These are phyloP conservation scores for Leptopilina boulardi DNA, from an alignment of 1,140 invertebrate species.

Conservation along the genomic window DNA sequence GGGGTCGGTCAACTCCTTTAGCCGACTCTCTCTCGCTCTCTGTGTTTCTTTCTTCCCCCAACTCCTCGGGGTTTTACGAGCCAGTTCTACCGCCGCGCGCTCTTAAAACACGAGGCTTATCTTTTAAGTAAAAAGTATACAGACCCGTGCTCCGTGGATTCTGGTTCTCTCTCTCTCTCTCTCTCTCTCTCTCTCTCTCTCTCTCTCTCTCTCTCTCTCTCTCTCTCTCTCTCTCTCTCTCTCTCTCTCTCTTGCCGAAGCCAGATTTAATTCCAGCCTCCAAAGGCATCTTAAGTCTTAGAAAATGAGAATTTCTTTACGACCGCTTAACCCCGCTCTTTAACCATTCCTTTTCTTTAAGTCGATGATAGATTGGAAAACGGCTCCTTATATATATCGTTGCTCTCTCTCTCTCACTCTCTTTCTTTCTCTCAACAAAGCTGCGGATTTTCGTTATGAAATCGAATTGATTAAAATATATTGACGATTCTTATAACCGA, in stretches of 20 bases:
- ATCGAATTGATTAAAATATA: constrained; percentile 12
- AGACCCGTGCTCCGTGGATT: constrained; percentile 52
- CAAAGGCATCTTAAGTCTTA: constrained; percentile 32
- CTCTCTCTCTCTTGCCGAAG: constrained; percentile 48
- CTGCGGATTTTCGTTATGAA: background rate
- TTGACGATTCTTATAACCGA: background rate
- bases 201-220: constrained; percentile 53
- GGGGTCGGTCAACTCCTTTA: constrained; percentile 56
- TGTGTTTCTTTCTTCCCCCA: constrained; percentile 50
- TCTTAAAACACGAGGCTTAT: constrained; percentile 65
- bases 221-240: constrained; percentile 54
- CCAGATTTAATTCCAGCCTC: constrained; percentile 55
- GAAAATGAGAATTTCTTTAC: constrained; percentile 33
- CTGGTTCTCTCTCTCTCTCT: constrained; percentile 53
- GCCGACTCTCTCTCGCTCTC: constrained; percentile 46
- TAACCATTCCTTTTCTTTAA: constrained; percentile 23
- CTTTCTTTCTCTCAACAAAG: background rate
- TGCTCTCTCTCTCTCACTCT: too few species aligned
- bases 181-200: constrained; percentile 54
- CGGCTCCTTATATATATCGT: background rate
- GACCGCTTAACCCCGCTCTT: constrained; percentile 29
- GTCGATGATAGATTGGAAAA: constrained; percentile 18
- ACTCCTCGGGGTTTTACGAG: constrained; percentile 62
- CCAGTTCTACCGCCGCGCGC: constrained; percentile 55
- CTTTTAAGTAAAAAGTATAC: constrained; percentile 64